Base-by-base conservation (phyloP, 2,113 vertebrate genomes). In the Platichthys flesus region DNA sequence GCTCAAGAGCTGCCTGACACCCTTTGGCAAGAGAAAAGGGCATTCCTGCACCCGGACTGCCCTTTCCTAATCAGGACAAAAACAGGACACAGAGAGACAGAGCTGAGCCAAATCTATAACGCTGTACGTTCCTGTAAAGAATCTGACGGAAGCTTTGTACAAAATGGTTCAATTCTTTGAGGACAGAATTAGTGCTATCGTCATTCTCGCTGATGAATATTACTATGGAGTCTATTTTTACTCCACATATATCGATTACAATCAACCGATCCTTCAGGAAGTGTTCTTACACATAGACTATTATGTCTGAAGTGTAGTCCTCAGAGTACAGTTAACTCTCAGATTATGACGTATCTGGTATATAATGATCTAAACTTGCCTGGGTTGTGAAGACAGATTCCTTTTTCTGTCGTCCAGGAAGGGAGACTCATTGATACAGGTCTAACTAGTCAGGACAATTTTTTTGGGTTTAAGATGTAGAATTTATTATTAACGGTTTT, bases 151-250 rank as follows among this genome's bases (percentile, higher is more conserved):
- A 45, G 42, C 42, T 12, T 45, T 45, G 12, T 45, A 18, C 1
- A 67, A 51, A 70, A 63, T 45, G n/a, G 65, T 35, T 14, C 15
- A 24, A 24, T 26, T 49, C 6, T 76, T 42, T 42, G 9, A 42
- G 3, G 40, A 42, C 57, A 31, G 49, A 61, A 23, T n/a, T 57
- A 64, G 26, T 0, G 1, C 15, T 20, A 21, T 49, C 52, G 58
- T 76, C 68, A 79, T 49, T 16, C 45, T 49, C 5, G 45, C 45
- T 58, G 73, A 64, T 57, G 67, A 40, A 20, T 58, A 65, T 31
- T 35, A 62, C 74, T 57, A 65, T 62, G 40, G 31, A 67, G 71
- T 63, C 31, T 83, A 74, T 83, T 74, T 78, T 75, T 71, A 78
- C 52, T 28, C 65, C 58, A 57, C 31, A 71, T 65, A 82, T 52